Base-by-base conservation (phyloP, 1,140 invertebrate species). In the Tachypleus tridentatus region DNA sequence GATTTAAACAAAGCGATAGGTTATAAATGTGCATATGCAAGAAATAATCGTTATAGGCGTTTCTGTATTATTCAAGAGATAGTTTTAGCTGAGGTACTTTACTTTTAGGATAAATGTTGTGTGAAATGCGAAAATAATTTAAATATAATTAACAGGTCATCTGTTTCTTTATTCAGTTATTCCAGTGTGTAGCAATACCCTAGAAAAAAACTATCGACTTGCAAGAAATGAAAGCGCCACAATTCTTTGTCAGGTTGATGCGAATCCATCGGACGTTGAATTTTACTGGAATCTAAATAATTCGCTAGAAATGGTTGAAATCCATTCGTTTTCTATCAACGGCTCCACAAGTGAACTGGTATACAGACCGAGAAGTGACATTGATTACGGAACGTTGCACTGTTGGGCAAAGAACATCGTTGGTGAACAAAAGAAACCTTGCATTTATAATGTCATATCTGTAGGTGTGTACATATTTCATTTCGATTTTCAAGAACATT, bases 221-320 rank as follows among this genome's bases (percentile, higher is more conserved):
- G 89, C 87, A 0, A 80, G 87, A 58, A 86, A 88, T 54, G 89
- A 92, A 74, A 82, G 82, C 5, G 83, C 86, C 10, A 83, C 81
- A 67, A 87, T 93, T 63, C 80, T 83, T 4, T 93, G 89, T 76
- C 87, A 91, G 70, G 89, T 94, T 11, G 89, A 93, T 72, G 89
- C 91, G 3, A 92, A 93, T 78, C 91, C 91, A 0, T 77, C 84
- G 5, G 82, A 89, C 3, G 80, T 82, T 69, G 78, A 88, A 8
- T 71, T 71, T 62, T 60, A 69, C 4, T 73, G 72, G 72, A 66
- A 69, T 58, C 64, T 73, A 50, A 72, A 70, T 60, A 71, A 70
- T 52, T 66, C 65, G 49, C 51, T 60, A 7, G 65, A 70, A 53
- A 63, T 66, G 10, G 56, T 69, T 8, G 68, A 72, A 58, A 62